Evolutionary conservation across 2,888 invertebrate species (phyloP).

Genomic region (Luperina testacea): DNA sequence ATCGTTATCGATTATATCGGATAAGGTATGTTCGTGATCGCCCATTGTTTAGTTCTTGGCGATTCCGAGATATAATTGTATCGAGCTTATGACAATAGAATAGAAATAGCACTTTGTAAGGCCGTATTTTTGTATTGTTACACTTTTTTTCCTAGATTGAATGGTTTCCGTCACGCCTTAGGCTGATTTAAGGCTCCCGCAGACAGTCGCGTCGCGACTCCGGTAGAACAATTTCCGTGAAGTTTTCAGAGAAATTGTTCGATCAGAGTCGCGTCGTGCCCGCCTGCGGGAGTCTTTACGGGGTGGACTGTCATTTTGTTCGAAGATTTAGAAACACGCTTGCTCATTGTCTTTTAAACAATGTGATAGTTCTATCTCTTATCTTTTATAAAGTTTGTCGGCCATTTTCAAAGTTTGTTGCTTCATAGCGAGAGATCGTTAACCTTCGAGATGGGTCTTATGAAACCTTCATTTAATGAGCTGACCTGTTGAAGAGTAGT

Average conservation of each 20-base stretch:
- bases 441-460: background rate
- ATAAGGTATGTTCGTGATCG: slow-evolving; percentile 67
- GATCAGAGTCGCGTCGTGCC: background rate
- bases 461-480: background rate
- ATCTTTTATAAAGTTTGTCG: background rate
- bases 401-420: background rate
- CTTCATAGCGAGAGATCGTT: background rate
- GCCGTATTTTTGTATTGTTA: slow-evolving; percentile 56
- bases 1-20: slow-evolving; percentile 63
- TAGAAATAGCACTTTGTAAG: slow-evolving; percentile 55
- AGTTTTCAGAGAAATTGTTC: background rate
- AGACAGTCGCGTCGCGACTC: background rate
- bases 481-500: background rate
- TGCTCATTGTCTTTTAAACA: background rate
- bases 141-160: slow-evolving; percentile 28
- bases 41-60: slow-evolving; percentile 63
- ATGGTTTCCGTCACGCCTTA: slow-evolving; percentile 9
- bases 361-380: slow-evolving; percentile 6
- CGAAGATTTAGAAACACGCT: background rate
- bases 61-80: slow-evolving; percentile 65
- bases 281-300: background rate
- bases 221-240: background rate
- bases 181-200: background rate
- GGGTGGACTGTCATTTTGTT: slow-evolving; percentile 18
- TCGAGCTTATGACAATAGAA: slow-evolving; percentile 58